A percentile compares a stretch with the other conserved stretches of the same genome.
Conservation (phyloP, 2,888 invertebrate species). For the Tetanocera ferruginea region DNA sequence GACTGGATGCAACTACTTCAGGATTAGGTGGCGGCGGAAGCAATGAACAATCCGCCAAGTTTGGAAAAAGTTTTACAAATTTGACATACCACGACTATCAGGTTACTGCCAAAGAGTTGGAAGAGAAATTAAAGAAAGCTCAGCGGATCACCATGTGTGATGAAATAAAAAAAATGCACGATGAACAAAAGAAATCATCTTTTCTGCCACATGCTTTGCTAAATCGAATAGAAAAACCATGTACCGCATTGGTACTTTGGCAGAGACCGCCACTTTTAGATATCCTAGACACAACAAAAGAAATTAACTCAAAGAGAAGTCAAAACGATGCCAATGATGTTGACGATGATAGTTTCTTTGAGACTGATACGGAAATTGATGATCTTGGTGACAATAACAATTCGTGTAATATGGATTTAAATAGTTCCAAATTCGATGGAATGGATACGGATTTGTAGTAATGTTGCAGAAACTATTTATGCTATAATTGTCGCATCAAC, state of each 20-base stretch:
- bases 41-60: constrained; percentile 48
- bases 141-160: constrained; percentile 78
- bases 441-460: constrained; percentile 68
- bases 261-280: constrained; percentile 77
- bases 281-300: constrained; percentile 41
- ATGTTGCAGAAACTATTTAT: constrained; percentile 45
- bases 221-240: constrained; percentile 78
- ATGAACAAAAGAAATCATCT: constrained; percentile 71
- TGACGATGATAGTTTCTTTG: constrained; percentile 18
- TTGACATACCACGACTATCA: constrained; percentile 62
- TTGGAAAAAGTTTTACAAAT: constrained; percentile 53
- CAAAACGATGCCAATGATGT: constrained; percentile 30
- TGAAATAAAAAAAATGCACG: constrained; percentile 75
- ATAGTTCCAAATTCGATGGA: constrained; percentile 59
- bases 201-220: constrained; percentile 78
- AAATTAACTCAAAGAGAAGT: constrained; percentile 11
- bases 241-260: constrained; percentile 86
- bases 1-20: constrained; percentile 19
- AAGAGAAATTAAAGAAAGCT: constrained; percentile 69
- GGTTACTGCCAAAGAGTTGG: constrained; percentile 65
- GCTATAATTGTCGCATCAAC: not conserved
- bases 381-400: constrained; percentile 65
- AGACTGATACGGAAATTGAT: constrained; percentile 49
- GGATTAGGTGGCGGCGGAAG: constrained; percentile 40
- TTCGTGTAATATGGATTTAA: constrained; percentile 69